Base-by-base conservation (phyloP, 2,888 invertebrate genomes). In the Synanthedon myopaeformis region DNA sequence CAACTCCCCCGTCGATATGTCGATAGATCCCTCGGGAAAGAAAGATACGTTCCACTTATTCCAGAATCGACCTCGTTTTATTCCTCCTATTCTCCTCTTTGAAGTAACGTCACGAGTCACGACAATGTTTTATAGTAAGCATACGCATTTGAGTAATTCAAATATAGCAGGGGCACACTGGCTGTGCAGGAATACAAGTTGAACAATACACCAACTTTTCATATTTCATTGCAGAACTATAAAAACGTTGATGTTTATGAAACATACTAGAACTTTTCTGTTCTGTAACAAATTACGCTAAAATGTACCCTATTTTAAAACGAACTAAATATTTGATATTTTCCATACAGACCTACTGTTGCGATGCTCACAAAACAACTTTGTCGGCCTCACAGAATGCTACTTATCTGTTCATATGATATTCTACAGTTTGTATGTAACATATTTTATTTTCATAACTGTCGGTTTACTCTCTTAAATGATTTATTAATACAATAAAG, bases 21-120 rank as follows among this genome's bases (percentile, higher is more conserved):
- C 73, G 69, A 78, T 74, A 70, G 73, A 69, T 73, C 77, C 73
- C 76, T 56, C 55, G 74, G 71, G 78, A 74, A 61, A 66, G 66
- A 73, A 71, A 70, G 72, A 77, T 78, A 74, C 70, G 71, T 74
- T 70, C 73, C 73, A 75, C 76, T 78, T 78, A 77, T 74, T 69
- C 66, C 62, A 66, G 68, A 72, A 77, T 74, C 71, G 74, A 74
- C 73, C 71, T 67, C 72, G 66, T 71, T 76, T 75, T 72, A 71
- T 72, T 69, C 67, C 52, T 61, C 64, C 63, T 61, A 62, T 62
- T 63, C 61, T 61, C 59, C 62, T 64, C 60, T 64, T 61, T 60
- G 61, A 61, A 63, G 61, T 12, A 45, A 45, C 4, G 14, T 45
- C 45, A 45, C 53, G 54, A 57, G 55, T 65, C 66, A 66, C 57